Percentiles rank a stretch among this genome's conserved stretches.
Evolutionary conservation across 2,797 vertebrate species (phyloP).

Genomic region (Ispidina lecontei): DNA sequence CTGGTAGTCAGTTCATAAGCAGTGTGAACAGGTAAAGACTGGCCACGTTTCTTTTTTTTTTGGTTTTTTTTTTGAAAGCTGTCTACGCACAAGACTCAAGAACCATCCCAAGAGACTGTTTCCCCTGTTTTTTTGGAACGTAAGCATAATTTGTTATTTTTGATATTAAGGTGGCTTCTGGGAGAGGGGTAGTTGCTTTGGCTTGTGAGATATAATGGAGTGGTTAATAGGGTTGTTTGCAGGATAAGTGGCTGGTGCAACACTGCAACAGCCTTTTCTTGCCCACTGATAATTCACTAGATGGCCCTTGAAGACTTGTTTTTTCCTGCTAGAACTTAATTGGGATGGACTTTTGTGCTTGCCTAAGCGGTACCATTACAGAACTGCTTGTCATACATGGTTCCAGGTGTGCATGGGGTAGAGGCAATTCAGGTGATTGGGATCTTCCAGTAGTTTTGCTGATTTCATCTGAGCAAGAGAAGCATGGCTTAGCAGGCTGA

Average conservation of each 20-base stretch:
- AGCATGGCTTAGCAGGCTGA: background rate
- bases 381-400: background rate
- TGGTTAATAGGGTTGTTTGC: background rate
- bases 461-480: background rate
- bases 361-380: background rate
- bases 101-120: background rate
- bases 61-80: slow-evolving; percentile 26
- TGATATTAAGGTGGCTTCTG: background rate
- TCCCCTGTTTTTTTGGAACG: background rate
- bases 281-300: background rate
- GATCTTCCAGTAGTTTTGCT: background rate
- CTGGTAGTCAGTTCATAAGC: slow-evolving; percentile 54
- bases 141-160: background rate
- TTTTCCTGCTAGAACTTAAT: background rate
- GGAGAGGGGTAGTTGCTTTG: background rate
- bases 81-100: slow-evolving; percentile 15
- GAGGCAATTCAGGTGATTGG: background rate
- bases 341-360: background rate
- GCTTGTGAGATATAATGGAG: background rate
- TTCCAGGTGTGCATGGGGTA: background rate
- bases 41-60: background rate
- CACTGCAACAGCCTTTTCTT: background rate
- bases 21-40: slow-evolving; percentile 61
- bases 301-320: background rate
- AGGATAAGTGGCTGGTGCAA: background rate